These are phyloP conservation scores for Chiroxiphia lanceolata DNA, from an alignment of 2,797 vertebrate species.

Conservation along the genomic window DNA sequence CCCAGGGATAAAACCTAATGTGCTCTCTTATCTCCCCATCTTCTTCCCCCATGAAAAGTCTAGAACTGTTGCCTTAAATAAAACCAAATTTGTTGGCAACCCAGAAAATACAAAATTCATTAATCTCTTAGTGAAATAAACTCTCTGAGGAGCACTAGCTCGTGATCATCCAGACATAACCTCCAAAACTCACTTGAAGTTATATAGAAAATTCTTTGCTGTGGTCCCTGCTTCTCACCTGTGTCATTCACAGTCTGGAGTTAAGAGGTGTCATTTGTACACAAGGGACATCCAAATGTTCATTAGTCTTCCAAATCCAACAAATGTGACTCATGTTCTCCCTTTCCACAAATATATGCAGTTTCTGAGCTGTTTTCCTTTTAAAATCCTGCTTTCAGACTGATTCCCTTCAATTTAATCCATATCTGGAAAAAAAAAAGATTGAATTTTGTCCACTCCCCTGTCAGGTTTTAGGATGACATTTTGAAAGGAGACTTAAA, in stretches of 20 bases:
- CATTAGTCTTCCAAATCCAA: constrained; percentile 1
- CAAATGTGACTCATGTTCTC: background rate
- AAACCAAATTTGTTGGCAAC: background rate
- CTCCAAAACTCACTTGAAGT: background rate
- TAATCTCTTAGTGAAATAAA: background rate
- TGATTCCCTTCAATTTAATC: background rate
- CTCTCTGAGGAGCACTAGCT: background rate
- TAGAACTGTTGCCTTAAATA: background rate
- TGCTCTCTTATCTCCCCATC: background rate
- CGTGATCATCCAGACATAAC: background rate
- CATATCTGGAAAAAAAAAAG: background rate
- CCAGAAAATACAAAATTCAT: background rate
- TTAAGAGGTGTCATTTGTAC: background rate
- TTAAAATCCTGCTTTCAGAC: background rate
- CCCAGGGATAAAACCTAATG: background rate
- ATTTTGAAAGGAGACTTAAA: constrained; percentile 17
- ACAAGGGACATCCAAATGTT: background rate
- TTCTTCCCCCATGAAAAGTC: background rate
- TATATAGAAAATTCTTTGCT: background rate
- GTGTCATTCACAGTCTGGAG: background rate
- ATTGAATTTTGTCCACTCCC: background rate
- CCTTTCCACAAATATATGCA: background rate
- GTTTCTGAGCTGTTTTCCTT: background rate
- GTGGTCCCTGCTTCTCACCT: background rate
- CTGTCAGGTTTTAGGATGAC: background rate